phyloP scores from a whole-genome alignment of 23 tunicate genomes.

The Ciona savignyi region DNA sequence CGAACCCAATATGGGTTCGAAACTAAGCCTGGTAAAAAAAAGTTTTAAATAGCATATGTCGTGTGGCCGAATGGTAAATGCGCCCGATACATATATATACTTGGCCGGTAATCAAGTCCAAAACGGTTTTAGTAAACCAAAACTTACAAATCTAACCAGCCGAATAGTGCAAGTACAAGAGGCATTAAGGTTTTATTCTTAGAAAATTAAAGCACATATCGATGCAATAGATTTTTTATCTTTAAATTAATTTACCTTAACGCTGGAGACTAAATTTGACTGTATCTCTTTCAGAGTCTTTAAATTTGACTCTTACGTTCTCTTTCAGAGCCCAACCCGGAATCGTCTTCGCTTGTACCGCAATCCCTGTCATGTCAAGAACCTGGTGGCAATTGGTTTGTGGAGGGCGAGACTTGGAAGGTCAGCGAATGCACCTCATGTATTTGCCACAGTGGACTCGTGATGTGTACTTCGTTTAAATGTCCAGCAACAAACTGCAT shows the following conservation, averaged over 20 bases:
- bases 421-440: slow-evolving; percentile 48
- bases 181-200: too few species aligned
- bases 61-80: too few species aligned
- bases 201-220: neutral
- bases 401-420: slow-evolving; percentile 69
- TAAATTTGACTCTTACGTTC: neutral
- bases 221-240: neutral
- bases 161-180: too few species aligned
- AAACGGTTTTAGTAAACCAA: too few species aligned
- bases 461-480: slow-evolving; percentile 51
- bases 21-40: too few species aligned
- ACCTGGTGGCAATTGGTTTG: slow-evolving; percentile 29
- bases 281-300: neutral
- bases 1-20: too few species aligned
- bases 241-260: neutral
- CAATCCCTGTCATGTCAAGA: slow-evolving; percentile 28
- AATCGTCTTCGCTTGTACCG: neutral
- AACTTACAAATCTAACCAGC: too few species aligned
- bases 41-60: too few species aligned
- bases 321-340: neutral
- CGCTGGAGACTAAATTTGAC: too few species aligned
- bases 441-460: slow-evolving; percentile 45
- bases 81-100: too few species aligned
- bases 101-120: too few species aligned
- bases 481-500: slow-evolving; percentile 63